Conservation (phyloP, 2,113 vertebrate species). For the Stercorarius parasiticus region DNA sequence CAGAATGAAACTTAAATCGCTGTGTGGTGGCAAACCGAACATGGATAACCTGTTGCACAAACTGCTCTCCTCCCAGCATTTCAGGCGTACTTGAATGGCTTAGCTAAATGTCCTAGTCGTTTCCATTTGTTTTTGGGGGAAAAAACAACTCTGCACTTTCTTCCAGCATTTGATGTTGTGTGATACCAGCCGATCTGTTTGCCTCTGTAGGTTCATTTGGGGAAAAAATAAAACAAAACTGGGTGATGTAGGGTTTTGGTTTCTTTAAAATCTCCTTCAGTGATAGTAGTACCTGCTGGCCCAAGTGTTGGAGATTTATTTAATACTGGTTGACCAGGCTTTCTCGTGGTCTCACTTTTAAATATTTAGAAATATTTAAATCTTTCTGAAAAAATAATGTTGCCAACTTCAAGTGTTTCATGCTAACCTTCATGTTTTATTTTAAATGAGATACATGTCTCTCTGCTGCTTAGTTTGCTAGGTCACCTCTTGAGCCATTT, state of each 20-base stretch:
- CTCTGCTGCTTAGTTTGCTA: neutral
- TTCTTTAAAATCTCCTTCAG: neutral
- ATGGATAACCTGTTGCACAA: neutral
- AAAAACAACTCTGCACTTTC: neutral
- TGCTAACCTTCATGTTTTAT: neutral
- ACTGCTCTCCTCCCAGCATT: neutral
- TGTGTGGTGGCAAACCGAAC: neutral
- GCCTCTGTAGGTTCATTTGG: neutral
- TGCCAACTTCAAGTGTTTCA: neutral
- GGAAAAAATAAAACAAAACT: neutral
- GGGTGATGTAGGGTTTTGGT: neutral
- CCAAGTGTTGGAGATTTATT: neutral
- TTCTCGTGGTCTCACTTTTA: neutral
- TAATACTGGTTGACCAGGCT: neutral
- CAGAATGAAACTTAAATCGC: neutral
- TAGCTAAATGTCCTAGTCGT: neutral
- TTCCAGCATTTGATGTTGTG: neutral
- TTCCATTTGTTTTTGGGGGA: neutral
- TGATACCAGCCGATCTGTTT: neutral
- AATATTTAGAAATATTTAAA: neutral
- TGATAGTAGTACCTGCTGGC: neutral
- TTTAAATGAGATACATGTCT: neutral
- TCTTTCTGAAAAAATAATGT: neutral
- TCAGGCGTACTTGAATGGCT: neutral
- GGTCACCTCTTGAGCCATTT: neutral